A percentile compares a stretch with the other conserved stretches of the same genome.
Conservation (phyloP, 2,888 invertebrate genomes). For the Dermolepida albohirtum region DNA sequence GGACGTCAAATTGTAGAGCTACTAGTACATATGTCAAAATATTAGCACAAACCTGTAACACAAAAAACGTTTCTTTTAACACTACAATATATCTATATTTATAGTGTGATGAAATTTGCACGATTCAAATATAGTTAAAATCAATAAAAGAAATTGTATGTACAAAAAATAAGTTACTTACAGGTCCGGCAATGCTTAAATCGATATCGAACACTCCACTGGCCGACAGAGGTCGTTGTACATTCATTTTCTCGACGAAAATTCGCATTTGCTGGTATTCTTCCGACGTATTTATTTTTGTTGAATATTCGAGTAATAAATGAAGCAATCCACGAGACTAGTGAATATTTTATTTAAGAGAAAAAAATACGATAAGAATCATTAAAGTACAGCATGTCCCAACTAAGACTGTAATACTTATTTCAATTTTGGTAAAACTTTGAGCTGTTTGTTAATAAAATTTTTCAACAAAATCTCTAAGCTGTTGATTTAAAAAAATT, state of each 20-base stretch:
- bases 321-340: constrained; percentile 59
- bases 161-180: constrained; percentile 50
- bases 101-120: too few species aligned
- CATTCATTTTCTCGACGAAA: constrained; percentile 61
- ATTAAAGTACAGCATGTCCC: too few species aligned
- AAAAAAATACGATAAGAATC: too few species aligned
- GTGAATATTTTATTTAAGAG: background rate
- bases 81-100: too few species aligned
- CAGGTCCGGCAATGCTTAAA: constrained; percentile 62
- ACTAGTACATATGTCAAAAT: constrained; percentile 64
- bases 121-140: too few species aligned
- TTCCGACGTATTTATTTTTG: constrained; percentile 55
- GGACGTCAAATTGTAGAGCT: constrained; percentile 63
- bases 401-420: too few species aligned
- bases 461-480: too few species aligned
- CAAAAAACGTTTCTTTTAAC: too few species aligned
- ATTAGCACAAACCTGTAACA: constrained; percentile 62
- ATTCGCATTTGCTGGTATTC: constrained; percentile 63
- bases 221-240: constrained; percentile 60
- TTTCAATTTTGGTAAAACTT: too few species aligned
- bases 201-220: constrained; percentile 63
- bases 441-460: too few species aligned
- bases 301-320: constrained; percentile 61
- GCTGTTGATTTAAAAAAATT: too few species aligned
- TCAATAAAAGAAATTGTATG: too few species aligned